phyloP scores from a whole-genome alignment of 1,140 invertebrate genomes.

The Eciton burchellii region DNA sequence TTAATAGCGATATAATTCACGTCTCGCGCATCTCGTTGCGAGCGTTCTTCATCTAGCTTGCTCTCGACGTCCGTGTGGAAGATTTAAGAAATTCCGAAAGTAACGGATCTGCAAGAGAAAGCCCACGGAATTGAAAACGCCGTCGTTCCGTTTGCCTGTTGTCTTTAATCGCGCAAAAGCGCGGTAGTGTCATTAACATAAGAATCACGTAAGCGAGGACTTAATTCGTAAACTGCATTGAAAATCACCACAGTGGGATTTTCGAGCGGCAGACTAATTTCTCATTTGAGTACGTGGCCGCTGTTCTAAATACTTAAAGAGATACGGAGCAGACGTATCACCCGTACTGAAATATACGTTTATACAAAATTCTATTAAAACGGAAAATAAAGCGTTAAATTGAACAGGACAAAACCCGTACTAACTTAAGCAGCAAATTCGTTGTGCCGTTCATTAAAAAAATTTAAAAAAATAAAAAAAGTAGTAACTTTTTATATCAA shows the following conservation, averaged over 20 bases:
- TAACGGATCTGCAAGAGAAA: not conserved
- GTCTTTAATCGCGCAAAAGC: constrained; percentile 61
- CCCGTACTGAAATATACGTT: constrained; percentile 31
- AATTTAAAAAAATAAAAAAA: not conserved
- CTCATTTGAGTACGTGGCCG: constrained; percentile 49
- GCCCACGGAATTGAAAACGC: constrained; percentile 52
- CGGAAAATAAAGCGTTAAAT: not conserved
- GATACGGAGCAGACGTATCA: constrained; percentile 9
- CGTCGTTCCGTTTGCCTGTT: constrained; percentile 38
- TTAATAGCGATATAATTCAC: not conserved
- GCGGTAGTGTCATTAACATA: constrained; percentile 67
- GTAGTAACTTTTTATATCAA: not conserved
- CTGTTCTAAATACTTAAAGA: constrained; percentile 2
- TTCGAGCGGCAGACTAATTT: constrained; percentile 61
- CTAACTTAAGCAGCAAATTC: not conserved
- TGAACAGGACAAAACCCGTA: not conserved
- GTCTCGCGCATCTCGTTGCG: not conserved
- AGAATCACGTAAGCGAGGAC: constrained; percentile 21
- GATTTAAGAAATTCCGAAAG: not conserved
- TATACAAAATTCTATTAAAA: not conserved
- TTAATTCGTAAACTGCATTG: constrained; percentile 36
- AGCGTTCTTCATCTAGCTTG: not conserved
- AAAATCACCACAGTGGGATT: constrained; percentile 59
- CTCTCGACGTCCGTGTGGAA: not conserved
- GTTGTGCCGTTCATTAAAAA: not conserved